A percentile compares a stretch with the other conserved stretches of the same genome.
Conservation (phyloP, 2,113 vertebrate genomes). For the Psettodes erumei region DNA sequence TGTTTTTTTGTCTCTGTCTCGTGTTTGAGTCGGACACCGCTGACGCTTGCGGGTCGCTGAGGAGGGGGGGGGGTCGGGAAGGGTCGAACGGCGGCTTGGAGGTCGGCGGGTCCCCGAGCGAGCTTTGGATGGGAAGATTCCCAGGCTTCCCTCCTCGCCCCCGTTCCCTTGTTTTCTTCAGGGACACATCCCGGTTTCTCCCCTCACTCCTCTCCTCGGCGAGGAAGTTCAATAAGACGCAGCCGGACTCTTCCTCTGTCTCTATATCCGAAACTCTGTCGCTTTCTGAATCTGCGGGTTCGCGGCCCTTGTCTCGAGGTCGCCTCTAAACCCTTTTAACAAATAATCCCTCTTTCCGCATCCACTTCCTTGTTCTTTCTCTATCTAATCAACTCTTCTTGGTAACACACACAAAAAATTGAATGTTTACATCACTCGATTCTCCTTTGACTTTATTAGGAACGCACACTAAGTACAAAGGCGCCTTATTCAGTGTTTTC, state of each 20-base stretch:
- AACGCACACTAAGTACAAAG: constrained; percentile 84
- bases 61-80: constrained; percentile 13
- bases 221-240: constrained; percentile 20
- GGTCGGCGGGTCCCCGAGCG: constrained; percentile 35
- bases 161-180: constrained; percentile 28
- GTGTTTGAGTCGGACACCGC: constrained; percentile 72
- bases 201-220: constrained; percentile 22
- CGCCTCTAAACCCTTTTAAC: constrained; percentile 26
- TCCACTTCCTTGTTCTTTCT: constrained; percentile 32
- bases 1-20: constrained; percentile 81
- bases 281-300: constrained; percentile 35
- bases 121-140: constrained; percentile 38
- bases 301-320: constrained; percentile 36
- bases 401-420: constrained; percentile 79
- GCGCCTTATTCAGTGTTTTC: constrained; percentile 81
- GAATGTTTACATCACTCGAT: constrained; percentile 88
- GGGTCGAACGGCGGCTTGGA: constrained; percentile 1
- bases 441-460: constrained; percentile 82
- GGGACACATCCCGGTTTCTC: constrained; percentile 21
- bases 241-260: constrained; percentile 23
- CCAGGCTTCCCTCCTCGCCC: constrained; percentile 26
- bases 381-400: constrained; percentile 74
- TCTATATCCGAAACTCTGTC: constrained; percentile 29
- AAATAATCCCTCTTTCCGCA: constrained; percentile 14
- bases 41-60: constrained; percentile 43